phyloP scores from a whole-genome alignment of 2,888 invertebrate species.

The Cabera pusaria region DNA sequence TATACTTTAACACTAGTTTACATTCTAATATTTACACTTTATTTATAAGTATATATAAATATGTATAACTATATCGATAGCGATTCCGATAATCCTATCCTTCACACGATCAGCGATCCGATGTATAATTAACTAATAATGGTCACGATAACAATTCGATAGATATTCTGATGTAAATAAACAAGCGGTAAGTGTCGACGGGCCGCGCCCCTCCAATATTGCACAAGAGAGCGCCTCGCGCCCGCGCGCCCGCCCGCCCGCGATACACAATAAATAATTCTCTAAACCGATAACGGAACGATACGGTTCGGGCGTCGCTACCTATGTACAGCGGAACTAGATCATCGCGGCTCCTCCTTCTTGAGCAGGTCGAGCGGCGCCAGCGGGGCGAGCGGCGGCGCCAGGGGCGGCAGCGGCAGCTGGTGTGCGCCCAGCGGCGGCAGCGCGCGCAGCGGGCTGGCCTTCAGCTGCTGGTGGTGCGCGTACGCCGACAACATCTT shows the following conservation, averaged over 20 bases:
- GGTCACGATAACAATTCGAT: conserved; percentile 82
- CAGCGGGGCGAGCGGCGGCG: conserved; percentile 47
- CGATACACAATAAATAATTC: conserved; percentile 78
- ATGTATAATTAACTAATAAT: conserved; percentile 83
- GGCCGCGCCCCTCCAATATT: conserved; percentile 66
- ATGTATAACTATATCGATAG: conserved; percentile 79
- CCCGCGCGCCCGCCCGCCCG: conserved; percentile 61
- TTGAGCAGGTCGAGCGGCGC: conserved; percentile 84
- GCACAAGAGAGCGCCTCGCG: conserved; percentile 64
- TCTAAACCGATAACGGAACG: conserved; percentile 64
- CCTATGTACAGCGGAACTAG: conserved; percentile 56
- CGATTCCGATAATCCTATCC: conserved; percentile 76
- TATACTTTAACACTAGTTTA: conserved; percentile 82
- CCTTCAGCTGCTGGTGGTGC: conserved; percentile 82
- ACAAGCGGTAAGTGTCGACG: conserved; percentile 75
- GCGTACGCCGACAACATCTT: conserved; percentile 90
- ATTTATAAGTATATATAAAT: conserved; percentile 83
- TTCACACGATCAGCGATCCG: conserved; percentile 74
- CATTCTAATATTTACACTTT: conserved; percentile 81
- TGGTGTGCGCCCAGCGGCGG: conserved; percentile 63
- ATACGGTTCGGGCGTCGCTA: conserved; percentile 58
- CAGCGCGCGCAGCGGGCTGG: conserved; percentile 71
- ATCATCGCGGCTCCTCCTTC: conserved; percentile 83
- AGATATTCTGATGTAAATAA: conserved; percentile 81
- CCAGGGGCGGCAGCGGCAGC: conserved; percentile 46